Evolutionary conservation across 2,888 invertebrate species (phyloP).

Genomic region (Colostygia pectinataria): DNA sequence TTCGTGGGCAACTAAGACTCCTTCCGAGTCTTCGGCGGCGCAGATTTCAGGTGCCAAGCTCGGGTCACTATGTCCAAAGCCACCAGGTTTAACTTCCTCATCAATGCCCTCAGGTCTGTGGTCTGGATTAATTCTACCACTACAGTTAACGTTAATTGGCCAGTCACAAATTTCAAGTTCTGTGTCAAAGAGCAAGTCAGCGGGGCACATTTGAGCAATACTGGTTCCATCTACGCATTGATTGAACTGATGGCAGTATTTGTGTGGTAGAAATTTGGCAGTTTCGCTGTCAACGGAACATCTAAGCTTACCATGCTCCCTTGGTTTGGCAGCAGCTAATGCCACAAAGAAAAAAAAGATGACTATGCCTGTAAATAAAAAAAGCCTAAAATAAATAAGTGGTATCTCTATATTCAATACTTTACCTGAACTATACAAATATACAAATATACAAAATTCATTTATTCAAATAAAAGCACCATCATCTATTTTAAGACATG

Average conservation of each 20-base stretch:
- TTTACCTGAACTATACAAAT: too few relatives aligned
- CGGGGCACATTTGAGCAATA: constrained; percentile 13
- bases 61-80: constrained; percentile 22
- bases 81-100: not conserved
- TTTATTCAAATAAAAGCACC: too few relatives aligned
- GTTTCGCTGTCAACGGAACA: constrained; percentile 19
- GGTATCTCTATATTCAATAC: too few relatives aligned
- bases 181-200: constrained; percentile 17
- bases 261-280: constrained; percentile 15
- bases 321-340: constrained; percentile 14
- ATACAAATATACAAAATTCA: too few relatives aligned
- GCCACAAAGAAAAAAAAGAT: constrained; percentile 22
- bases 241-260: constrained; percentile 30
- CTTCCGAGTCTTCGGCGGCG: constrained; percentile 18
- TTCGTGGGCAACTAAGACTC: constrained; percentile 33
- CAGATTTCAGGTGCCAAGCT: constrained; percentile 24
- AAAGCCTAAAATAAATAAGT: not conserved
- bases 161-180: constrained; percentile 27
- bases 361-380: constrained; percentile 22
- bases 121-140: constrained; percentile 10
- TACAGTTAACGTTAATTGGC: constrained; percentile 25
- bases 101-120: constrained; percentile 5
- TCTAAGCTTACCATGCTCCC: constrained; percentile 14
- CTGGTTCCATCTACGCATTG: constrained; percentile 17
- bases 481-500: too few relatives aligned